Evolutionary conservation across 2,113 vertebrate species (phyloP).

Genomic region (Stercorarius parasiticus): DNA sequence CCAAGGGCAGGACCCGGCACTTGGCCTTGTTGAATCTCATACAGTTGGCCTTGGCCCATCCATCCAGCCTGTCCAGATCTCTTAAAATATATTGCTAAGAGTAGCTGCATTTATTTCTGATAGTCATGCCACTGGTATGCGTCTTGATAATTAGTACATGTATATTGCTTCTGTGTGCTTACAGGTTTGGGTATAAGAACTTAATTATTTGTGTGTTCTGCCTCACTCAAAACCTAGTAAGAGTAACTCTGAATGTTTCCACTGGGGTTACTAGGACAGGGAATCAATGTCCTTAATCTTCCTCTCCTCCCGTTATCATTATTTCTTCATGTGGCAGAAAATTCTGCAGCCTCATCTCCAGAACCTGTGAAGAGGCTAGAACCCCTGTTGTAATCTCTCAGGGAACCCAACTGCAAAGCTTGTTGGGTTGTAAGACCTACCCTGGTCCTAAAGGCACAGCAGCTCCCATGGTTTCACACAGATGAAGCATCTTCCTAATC

Average conservation of each 20-base stretch:
- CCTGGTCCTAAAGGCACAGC: background rate
- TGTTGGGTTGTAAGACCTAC: background rate
- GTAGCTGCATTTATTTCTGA: background rate
- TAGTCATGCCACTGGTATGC: background rate
- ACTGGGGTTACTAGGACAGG: background rate
- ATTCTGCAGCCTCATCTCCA: background rate
- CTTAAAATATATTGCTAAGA: background rate
- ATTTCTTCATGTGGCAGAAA: background rate
- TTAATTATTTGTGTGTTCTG: background rate
- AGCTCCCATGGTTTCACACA: background rate
- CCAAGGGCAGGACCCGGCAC: background rate
- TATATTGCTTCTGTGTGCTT: background rate
- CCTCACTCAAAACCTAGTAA: background rate
- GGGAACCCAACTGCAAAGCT: background rate
- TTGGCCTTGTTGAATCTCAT: background rate
- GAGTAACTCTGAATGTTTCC: background rate
- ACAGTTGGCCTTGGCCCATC: background rate
- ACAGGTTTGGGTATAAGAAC: background rate
- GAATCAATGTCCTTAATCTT: background rate
- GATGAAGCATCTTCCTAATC: background rate
- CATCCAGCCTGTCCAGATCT: background rate
- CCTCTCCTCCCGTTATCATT: background rate
- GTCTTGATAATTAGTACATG: background rate
- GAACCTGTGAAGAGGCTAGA: background rate
- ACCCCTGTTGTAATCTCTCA: background rate